Evolutionary conservation across 2,797 vertebrate species (phyloP).

Genomic region (Crypturellus tataupa): DNA sequence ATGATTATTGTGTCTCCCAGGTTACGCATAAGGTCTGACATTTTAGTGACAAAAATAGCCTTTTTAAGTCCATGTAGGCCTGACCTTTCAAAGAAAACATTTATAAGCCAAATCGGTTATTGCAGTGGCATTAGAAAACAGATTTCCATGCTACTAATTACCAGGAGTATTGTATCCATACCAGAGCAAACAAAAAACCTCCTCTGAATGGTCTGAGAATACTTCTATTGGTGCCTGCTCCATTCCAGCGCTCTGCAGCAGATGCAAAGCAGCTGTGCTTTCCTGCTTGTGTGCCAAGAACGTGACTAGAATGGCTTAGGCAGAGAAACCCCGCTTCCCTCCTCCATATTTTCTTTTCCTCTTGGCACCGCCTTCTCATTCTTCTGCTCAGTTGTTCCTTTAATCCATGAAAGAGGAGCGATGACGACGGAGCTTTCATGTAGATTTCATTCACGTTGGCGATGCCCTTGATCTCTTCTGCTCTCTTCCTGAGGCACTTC

Average conservation of each 20-base stretch:
- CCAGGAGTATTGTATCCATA: slow-evolving; percentile 49
- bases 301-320: slow-evolving; percentile 60
- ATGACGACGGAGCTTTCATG: slow-evolving; percentile 29
- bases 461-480: slow-evolving; percentile 44
- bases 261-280: slow-evolving; percentile 69
- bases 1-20: slow-evolving; percentile 1
- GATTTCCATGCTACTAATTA: slow-evolving; percentile 58
- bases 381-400: slow-evolving; percentile 63
- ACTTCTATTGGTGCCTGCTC: slow-evolving; percentile 19
- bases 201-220: slow-evolving; percentile 52
- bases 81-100: slow-evolving; percentile 51
- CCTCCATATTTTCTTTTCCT: slow-evolving; percentile 60
- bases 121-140: slow-evolving; percentile 46
- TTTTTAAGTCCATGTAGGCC: not conserved
- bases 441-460: slow-evolving; percentile 44
- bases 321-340: slow-evolving; percentile 44
- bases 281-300: slow-evolving; percentile 39
- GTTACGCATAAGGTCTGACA: slow-evolving; percentile 41
- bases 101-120: slow-evolving; percentile 50
- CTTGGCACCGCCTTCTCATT: slow-evolving; percentile 60
- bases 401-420: slow-evolving; percentile 34
- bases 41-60: slow-evolving; percentile 42
- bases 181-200: slow-evolving; percentile 56
- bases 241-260: slow-evolving; percentile 46
- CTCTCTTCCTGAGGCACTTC: slow-evolving; percentile 48